Evolutionary conservation across 2,888 invertebrate species (phyloP), one percentile per base, ranked within the genome.

Genomic region (Phrixothrix hirtus): DNA sequence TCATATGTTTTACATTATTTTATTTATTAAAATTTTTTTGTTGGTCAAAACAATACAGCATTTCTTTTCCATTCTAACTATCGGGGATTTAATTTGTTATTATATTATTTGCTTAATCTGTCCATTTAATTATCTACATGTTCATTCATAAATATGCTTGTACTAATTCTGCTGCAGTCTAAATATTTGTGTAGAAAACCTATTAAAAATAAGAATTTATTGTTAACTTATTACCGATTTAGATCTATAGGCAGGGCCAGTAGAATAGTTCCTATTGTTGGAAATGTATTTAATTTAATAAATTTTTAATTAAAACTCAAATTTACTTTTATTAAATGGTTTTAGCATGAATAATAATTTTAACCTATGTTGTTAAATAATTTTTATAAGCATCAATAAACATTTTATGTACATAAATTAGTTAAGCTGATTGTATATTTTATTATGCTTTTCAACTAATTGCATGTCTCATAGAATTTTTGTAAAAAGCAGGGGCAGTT

Each of bases 201-300:
- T n/a, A n/a, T n/a, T n/a, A n/a, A n/a, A n/a, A n/a, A n/a, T n/a
- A n/a, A n/a, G n/a, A n/a, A n/a, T n/a, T n/a, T n/a, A n/a, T 21
- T 21, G 21, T 21, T 21, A 3, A 3, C 7, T 21, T 21, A 21
- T 21, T 21, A 21, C 21, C 3, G 7, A 21, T 21, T 3, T 21
- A 21, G 7, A 13, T 25, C 14, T 21, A 13, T 43, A 43, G 42
- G 31, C 15, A 43, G 26, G 14, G 42, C 26, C 42, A 34, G 42
- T 43, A 43, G 42, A 34, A 43, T 43, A 43, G 42, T 43, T 43
- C 46, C 37, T 46, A 14, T 32, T 46, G 46, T 46, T 46, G 32
- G 32, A 46, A 32, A 46, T 46, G 46, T 46, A 46, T 32, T 31
- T 11, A 46, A 37, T 15, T 15, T 13, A 46, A 46, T 46, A 46